Evolutionary conservation across 2,113 vertebrate species (phyloP).

Genomic region (Actinemys pallida): DNA sequence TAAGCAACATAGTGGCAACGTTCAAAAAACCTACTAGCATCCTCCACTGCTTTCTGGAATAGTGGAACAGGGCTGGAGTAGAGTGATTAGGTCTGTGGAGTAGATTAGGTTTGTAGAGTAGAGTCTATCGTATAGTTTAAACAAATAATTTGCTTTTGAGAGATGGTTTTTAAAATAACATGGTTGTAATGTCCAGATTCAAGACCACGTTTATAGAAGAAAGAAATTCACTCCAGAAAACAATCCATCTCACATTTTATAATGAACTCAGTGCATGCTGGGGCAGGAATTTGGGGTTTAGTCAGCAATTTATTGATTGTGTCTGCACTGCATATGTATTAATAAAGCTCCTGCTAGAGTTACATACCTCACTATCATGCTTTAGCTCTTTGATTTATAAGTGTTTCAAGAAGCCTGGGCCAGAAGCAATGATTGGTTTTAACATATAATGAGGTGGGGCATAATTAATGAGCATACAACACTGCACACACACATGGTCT

Average conservation of each 20-base stretch:
- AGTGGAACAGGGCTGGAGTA: background rate
- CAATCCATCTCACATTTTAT: background rate
- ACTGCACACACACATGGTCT: slow-evolving; percentile 31
- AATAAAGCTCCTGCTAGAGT: background rate
- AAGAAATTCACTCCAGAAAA: background rate
- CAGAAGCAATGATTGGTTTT: background rate
- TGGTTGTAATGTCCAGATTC: background rate
- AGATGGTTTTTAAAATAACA: background rate
- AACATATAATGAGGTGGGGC: background rate
- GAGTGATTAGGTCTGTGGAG: background rate
- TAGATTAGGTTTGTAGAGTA: background rate
- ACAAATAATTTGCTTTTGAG: background rate
- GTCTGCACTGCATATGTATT: background rate
- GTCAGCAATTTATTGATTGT: background rate
- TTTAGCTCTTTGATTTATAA: background rate
- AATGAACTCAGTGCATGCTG: background rate
- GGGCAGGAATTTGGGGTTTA: background rate
- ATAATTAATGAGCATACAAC: slow-evolving; percentile 57
- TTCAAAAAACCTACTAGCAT: background rate
- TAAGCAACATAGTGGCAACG: background rate
- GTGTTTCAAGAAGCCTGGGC: background rate
- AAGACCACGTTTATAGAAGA: background rate
- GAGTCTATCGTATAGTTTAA: background rate
- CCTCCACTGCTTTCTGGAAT: background rate
- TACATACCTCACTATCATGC: background rate